Evolutionary conservation across 2,113 vertebrate genomes (phyloP).

Genomic region (Chroicocephalus ridibundus): DNA sequence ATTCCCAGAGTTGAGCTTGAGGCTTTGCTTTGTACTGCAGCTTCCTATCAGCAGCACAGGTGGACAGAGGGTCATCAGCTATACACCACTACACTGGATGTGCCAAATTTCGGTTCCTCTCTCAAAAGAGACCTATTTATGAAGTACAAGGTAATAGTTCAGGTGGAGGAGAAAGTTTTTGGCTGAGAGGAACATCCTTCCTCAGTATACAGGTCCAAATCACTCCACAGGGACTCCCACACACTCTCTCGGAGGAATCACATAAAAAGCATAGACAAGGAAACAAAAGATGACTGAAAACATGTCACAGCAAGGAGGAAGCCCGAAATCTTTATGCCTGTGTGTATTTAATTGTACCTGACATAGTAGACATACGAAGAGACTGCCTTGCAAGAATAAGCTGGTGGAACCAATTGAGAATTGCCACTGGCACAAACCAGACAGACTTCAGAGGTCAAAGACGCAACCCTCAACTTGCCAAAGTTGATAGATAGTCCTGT

Average conservation of each 20-base stretch:
- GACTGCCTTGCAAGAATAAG: neutral
- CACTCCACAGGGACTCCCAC: neutral
- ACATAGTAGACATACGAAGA: neutral
- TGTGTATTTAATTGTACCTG: neutral
- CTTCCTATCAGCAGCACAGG: neutral
- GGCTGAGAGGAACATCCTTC: neutral
- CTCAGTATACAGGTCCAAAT: neutral
- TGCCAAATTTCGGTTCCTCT: neutral
- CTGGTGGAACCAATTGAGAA: neutral
- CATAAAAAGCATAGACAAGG: neutral
- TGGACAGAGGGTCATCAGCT: neutral
- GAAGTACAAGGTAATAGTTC: neutral
- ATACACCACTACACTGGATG: neutral
- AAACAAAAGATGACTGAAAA: slow-evolving; percentile 13
- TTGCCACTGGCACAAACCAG: neutral
- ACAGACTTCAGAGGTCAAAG: neutral
- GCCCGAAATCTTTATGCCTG: neutral
- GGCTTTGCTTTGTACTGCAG: neutral
- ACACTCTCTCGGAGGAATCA: neutral
- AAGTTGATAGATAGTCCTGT: neutral
- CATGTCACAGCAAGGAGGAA: neutral
- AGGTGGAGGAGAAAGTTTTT: neutral
- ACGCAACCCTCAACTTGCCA: neutral
- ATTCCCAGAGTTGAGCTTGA: neutral
- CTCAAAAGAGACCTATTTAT: neutral